These are phyloP conservation scores for Masticophis lateralis DNA, from an alignment of 2,797 vertebrate species.

Conservation along the genomic window DNA sequence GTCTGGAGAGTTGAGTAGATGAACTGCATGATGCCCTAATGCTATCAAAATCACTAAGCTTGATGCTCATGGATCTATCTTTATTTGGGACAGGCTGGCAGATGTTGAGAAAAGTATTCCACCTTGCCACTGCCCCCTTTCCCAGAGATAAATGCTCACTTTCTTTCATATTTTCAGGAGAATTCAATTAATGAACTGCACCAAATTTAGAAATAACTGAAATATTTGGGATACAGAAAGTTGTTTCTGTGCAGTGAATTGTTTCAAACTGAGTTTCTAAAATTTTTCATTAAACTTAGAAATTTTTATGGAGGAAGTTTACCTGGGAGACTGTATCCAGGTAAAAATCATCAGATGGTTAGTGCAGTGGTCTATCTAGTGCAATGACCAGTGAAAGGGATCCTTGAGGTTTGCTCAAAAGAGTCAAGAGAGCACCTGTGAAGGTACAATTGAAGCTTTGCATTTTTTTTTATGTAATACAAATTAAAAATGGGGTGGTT, in stretches of 20 bases:
- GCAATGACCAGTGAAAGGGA: neutral
- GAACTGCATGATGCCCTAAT: conserved; percentile 9
- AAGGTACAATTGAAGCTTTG: neutral
- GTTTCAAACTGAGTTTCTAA: conserved; percentile 18
- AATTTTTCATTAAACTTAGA: conserved; percentile 27
- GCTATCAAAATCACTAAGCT: neutral
- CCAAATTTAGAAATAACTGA: conserved; percentile 27
- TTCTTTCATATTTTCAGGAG: conserved; percentile 30
- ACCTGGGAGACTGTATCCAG: conserved; percentile 10
- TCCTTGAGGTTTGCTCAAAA: neutral
- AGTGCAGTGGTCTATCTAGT: conserved; percentile 22
- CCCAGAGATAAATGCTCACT: conserved; percentile 32
- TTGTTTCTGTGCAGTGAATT: conserved; percentile 45
- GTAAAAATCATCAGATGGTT: conserved; percentile 17
- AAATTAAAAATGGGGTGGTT: neutral
- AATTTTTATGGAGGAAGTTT: conserved; percentile 12
- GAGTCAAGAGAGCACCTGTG: neutral
- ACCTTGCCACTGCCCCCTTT: neutral
- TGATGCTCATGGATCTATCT: conserved; percentile 39
- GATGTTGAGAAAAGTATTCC: conserved; percentile 24
- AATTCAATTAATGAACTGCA: conserved; percentile 28
- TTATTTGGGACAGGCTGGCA: conserved; percentile 43
- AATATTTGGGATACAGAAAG: conserved; percentile 6
- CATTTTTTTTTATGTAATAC: neutral
- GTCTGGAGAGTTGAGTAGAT: conserved; percentile 6